These are phyloP conservation scores for Actenoides lindsayi DNA, from an alignment of 2,113 vertebrate species.

Conservation along the genomic window DNA sequence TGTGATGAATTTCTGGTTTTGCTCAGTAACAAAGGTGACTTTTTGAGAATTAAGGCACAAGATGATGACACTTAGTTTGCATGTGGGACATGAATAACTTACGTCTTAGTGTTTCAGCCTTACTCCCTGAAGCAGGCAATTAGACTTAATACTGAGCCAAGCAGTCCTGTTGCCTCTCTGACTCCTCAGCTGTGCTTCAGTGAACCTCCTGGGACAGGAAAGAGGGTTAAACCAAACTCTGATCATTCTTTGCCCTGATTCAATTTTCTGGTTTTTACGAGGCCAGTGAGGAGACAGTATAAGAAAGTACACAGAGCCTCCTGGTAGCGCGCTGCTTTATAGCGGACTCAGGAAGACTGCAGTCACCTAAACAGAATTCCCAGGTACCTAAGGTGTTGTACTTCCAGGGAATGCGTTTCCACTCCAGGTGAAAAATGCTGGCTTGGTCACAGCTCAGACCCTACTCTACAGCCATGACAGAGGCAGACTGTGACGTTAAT, in stretches of 20 bases:
- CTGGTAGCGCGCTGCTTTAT: background rate
- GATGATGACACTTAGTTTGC: background rate
- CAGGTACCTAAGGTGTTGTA: background rate
- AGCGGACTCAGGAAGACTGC: background rate
- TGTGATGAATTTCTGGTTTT: background rate
- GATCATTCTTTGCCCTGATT: background rate
- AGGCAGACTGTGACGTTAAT: background rate
- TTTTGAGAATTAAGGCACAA: background rate
- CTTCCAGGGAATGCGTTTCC: background rate
- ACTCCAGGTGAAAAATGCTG: background rate
- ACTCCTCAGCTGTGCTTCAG: background rate
- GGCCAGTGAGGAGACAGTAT: background rate
- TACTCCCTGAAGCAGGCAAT: background rate
- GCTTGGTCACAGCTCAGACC: background rate
- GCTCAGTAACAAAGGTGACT: background rate
- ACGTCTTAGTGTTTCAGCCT: background rate
- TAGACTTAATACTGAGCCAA: background rate
- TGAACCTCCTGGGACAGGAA: background rate
- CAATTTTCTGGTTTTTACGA: background rate
- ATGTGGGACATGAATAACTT: background rate
- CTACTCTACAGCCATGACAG: accelerated
- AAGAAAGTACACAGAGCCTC: background rate
- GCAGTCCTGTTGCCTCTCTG: background rate
- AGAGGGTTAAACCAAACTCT: background rate
- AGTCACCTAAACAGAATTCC: background rate